Evolutionary conservation across 1,140 invertebrate genomes (phyloP), one percentile per base, ranked within the genome.

Genomic region (Halesus radiatus): DNA sequence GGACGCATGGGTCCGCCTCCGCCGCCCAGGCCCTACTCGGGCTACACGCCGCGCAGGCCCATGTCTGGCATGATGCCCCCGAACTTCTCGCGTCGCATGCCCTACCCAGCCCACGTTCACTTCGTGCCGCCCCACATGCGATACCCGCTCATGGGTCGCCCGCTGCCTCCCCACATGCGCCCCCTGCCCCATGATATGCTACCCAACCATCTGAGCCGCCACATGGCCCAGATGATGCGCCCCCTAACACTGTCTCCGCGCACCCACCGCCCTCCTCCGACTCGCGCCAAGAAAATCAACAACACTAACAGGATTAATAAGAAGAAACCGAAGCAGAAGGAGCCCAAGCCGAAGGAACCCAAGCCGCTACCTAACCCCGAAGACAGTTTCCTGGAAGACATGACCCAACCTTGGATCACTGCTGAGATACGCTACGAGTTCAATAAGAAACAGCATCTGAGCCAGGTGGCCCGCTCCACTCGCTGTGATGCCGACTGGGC

Each of bases 321-420:
- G 6, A 23, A 6, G 16, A 37, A 18, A 15, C 29, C 29, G 18
- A 45, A 72, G 23, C 18, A 68, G 68, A 80, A 5, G 22, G 32
- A 32, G 37, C 26, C n/a, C 26, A 45, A 45, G 37, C 37, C 37
- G 37, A 45, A 45, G 37, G 37, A 45, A 13, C 68, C 26, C 18
- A 22, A 50, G 18, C 23, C 22, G 37, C 8, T n/a, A 15, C n/a
- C 26, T n/a, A 18, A 37, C 18, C 18, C 26, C n/a, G 37, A 37
- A 20, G 15, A 81, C 75, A 22, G 85, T 22, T 56, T 85, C 62
- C 84, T 84, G 50, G 74, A 86, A 15, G 86, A 88, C 84, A 77
- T 87, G 74, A 84, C 81, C 7, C 85, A 86, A 79, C 84, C 86
- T 16, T 88, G 86, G 86, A 85, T 88, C 1, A 87, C 84, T 8